Evolutionary conservation across 1,140 invertebrate species (phyloP).

Genomic region (Nilaparvata lugens): DNA sequence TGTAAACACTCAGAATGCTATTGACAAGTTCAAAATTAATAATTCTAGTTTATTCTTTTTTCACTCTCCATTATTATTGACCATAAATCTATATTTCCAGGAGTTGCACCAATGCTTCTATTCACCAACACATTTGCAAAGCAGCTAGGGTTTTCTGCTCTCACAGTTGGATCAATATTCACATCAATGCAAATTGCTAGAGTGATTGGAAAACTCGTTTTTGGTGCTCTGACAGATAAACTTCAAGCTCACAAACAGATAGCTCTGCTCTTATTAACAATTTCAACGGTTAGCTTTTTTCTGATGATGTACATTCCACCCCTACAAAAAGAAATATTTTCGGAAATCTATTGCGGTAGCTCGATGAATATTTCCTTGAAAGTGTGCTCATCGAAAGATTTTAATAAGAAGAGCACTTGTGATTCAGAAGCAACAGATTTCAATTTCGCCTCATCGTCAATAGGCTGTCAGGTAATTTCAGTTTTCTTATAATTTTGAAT

Average conservation of each 20-base stretch:
- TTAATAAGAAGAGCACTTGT: no score
- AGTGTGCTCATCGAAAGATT: no score
- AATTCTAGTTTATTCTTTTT: no score
- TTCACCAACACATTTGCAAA: constrained; percentile 39
- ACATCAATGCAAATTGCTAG: constrained; percentile 34
- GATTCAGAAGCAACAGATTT: no score
- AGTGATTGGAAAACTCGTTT: constrained; percentile 33
- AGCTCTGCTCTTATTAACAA: constrained; percentile 30
- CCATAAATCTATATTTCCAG: constrained; percentile 30
- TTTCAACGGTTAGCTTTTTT: background rate
- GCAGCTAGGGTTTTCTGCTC: constrained; percentile 37
- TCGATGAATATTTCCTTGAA: background rate
- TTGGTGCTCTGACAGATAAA: constrained; percentile 36
- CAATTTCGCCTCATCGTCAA: no score
- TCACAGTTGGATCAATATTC: constrained; percentile 34
- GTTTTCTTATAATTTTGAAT: no score
- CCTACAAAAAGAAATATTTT: background rate
- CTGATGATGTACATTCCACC: background rate
- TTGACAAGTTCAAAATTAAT: no score
- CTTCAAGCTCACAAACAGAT: constrained; percentile 34
- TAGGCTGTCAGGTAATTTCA: no score
- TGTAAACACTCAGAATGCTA: no score
- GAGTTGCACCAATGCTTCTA: constrained; percentile 35
- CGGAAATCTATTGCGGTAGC: background rate
- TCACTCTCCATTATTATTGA: no score